These are phyloP conservation scores for Lethrus apterus DNA, from an alignment of 1,140 invertebrate genomes.

Conservation along the genomic window DNA sequence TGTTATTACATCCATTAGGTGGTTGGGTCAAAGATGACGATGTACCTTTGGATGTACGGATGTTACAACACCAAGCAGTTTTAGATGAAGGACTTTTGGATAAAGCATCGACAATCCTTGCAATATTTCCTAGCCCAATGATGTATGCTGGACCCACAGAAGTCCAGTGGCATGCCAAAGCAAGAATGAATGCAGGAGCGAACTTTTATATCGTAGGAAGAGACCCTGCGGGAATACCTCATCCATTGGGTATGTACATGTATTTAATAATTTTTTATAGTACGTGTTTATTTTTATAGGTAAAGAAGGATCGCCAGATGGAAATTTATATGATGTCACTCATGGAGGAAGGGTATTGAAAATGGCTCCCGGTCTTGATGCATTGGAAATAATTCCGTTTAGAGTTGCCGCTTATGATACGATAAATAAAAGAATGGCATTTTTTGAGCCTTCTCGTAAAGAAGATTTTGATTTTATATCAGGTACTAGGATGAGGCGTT, in stretches of 20 bases:
- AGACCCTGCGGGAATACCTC: conserved; percentile 94
- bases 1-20: conserved; percentile 92
- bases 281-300: neutral
- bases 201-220: conserved; percentile 99
- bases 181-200: conserved; percentile 90
- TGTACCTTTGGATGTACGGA: conserved; percentile 75
- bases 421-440: conserved; percentile 78
- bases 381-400: conserved; percentile 96
- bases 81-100: conserved; percentile 82
- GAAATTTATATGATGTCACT: conserved; percentile 88
- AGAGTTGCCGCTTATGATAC: conserved; percentile 95
- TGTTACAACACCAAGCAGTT: conserved; percentile 82
- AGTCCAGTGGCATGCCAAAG: conserved; percentile 98
- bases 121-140: conserved; percentile 99
- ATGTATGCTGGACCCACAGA: conserved; percentile 99
- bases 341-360: conserved; percentile 89
- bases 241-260: conserved; percentile 60
- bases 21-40: conserved; percentile 99
- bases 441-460: conserved; percentile 81
- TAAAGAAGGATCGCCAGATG: conserved; percentile 48
- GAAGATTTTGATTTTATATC: conserved; percentile 98
- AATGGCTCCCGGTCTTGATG: conserved; percentile 84
- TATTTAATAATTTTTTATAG: neutral
- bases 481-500: conserved; percentile 88
- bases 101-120: conserved; percentile 78